These are phyloP conservation scores for Mesaphorura yosii DNA, from an alignment of 1,140 invertebrate genomes.

Conservation along the genomic window DNA sequence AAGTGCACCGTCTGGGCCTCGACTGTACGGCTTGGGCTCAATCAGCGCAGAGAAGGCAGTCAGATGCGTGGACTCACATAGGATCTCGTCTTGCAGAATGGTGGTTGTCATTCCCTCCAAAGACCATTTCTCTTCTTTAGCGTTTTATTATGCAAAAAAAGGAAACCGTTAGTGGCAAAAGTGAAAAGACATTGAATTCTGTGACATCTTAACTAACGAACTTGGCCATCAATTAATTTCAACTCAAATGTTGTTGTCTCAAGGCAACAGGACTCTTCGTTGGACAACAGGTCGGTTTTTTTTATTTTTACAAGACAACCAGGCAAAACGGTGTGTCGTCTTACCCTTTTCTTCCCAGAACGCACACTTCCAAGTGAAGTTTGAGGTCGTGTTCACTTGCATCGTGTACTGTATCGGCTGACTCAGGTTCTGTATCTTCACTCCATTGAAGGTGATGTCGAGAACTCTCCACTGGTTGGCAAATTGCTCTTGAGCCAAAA, in stretches of 20 bases:
- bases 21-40: slow-evolving; percentile 34
- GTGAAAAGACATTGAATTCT: neutral
- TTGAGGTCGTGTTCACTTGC: slow-evolving; percentile 28
- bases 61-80: slow-evolving; percentile 40
- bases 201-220: neutral
- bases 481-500: too few species aligned
- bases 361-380: slow-evolving; percentile 35
- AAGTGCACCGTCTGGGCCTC: slow-evolving; percentile 17
- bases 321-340: too few species aligned
- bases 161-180: neutral
- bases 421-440: slow-evolving; percentile 35
- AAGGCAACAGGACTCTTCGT: too few species aligned
- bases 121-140: slow-evolving; percentile 40
- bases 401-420: slow-evolving; percentile 37
- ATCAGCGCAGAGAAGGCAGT: slow-evolving; percentile 46
- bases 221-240: neutral
- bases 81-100: slow-evolving; percentile 33
- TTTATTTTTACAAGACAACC: too few species aligned
- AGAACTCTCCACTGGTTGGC: slow-evolving; percentile 21
- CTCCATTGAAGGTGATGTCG: slow-evolving; percentile 31
- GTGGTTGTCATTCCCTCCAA: slow-evolving; percentile 37
- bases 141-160: too few species aligned
- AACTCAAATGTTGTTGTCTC: too few species aligned
- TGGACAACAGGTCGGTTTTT: too few species aligned
- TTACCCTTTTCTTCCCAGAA: slow-evolving; percentile 41